Evolutionary conservation across 1,140 invertebrate genomes (phyloP).

Genomic region (Octopus bimaculoides): DNA sequence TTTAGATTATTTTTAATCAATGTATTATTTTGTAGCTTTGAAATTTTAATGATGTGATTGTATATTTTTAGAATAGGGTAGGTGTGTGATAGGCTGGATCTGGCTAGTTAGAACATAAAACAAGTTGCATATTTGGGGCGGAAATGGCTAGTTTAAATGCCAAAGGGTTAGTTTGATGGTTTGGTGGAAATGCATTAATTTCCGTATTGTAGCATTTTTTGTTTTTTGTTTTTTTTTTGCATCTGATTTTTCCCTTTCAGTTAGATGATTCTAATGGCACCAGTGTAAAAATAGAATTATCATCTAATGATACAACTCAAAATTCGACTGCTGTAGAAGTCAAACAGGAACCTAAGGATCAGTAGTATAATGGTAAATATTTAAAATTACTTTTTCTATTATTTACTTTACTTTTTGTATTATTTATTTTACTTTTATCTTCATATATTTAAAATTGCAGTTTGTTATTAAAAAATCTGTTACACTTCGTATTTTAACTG

Average conservation of each 20-base stretch:
- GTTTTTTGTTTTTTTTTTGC: not conserved
- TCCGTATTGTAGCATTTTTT: not conserved
- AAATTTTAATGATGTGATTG: no score
- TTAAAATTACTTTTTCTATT: no score
- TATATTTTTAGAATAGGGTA: not conserved
- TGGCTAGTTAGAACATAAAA: not conserved
- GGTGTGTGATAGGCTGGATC: not conserved
- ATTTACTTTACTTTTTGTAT: no score
- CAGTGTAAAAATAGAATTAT: not conserved
- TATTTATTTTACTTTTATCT: no score
- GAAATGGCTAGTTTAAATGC: not conserved
- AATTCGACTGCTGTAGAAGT: not conserved
- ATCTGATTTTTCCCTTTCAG: not conserved
- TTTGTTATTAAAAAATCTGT: no score
- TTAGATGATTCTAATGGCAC: not conserved
- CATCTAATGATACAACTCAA: slow-evolving; percentile 3
- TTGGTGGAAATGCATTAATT: not conserved
- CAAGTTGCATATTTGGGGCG: not conserved
- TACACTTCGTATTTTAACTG: no score
- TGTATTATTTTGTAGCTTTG: no score
- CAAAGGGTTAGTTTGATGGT: not conserved
- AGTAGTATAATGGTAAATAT: not conserved
- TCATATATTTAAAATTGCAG: no score
- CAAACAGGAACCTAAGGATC: not conserved
- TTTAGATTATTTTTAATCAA: no score